A percentile compares a stretch with the other conserved stretches of the same genome.
phyloP scores from a whole-genome alignment of 2,113 vertebrate genomes.

The Albula glossodonta region DNA sequence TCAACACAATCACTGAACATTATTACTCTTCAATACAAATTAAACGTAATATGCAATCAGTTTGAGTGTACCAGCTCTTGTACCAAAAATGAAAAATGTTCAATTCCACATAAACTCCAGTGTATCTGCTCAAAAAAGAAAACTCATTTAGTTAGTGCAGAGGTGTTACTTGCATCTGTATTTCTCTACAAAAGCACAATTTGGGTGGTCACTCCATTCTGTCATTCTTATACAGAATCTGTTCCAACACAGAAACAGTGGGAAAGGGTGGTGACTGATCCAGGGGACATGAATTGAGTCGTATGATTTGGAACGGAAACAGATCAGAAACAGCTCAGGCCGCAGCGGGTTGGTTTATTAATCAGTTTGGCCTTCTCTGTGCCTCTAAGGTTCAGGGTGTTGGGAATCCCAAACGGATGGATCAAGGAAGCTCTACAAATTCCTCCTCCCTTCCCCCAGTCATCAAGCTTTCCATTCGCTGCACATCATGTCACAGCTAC shows the following conservation, averaged over 20 bases:
- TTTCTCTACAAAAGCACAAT: background rate
- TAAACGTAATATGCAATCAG: background rate
- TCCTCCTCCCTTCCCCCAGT: background rate
- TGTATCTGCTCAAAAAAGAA: too few relatives aligned
- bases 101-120: too few relatives aligned
- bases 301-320: background rate
- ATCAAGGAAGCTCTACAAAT: background rate
- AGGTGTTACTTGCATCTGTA: background rate
- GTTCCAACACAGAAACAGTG: background rate
- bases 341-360: background rate
- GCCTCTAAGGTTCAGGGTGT: background rate
- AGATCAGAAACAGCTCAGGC: background rate
- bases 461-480: background rate
- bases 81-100: background rate
- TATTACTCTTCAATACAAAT: too few relatives aligned
- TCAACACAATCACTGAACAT: too few relatives aligned
- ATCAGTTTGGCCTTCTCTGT: background rate
- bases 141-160: too few relatives aligned
- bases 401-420: background rate
- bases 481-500: too few relatives aligned
- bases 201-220: background rate
- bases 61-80: background rate
- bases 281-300: background rate
- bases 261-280: background rate
- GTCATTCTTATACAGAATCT: background rate